Base-by-base conservation (phyloP, 2,797 vertebrate species). In the Merluccius polli region DNA sequence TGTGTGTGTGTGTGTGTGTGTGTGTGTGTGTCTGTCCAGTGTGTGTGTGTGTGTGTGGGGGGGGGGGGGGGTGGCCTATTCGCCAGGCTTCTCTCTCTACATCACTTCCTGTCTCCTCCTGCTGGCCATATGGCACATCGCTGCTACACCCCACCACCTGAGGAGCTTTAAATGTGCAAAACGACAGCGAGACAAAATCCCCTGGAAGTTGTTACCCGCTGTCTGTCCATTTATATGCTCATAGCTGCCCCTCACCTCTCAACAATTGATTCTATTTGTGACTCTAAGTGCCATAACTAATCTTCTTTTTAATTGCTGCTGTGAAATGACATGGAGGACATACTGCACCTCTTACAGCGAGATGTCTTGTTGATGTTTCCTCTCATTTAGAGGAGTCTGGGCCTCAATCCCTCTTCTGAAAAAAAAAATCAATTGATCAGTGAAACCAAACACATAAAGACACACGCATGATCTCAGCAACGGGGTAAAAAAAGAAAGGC, bases 221-320 rank as follows among this genome's bases (percentile, higher is more conserved):
- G 12, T 10, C 59, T 11, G 11, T 65, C 59, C 21, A 65, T 65
- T 65, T 65, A 27, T 16, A 32, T 18, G 30, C 29, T n/a, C 69
- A 33, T 83, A 85, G 75, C 27, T 7, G 73, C 38, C 79, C 88
- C 78, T 84, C 82, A 83, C 72, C 72, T 84, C 84, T 84, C 30
- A 30, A 21, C 18, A 1, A 52, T 84, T 82, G 87, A 87, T 86
- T 87, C 88, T 91, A 86, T 88, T 87, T 82, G 87, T 90, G 88
- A 48, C 87, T 92, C 92, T 93, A 12, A 65, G 21, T 24, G 59
- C n/a, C n/a, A 65, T 10, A 24, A 65, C 59, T 65, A 9, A n/a
- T 52, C 48, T 52, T 52, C 18, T 52, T 21, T 8, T 52, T 52
- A 52, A n/a, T 52, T 52, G 18, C 48, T 21, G 48, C 18, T 52